Conservation (phyloP, 2,888 invertebrate genomes). For the Galeopsomyia nigrocyanea region DNA sequence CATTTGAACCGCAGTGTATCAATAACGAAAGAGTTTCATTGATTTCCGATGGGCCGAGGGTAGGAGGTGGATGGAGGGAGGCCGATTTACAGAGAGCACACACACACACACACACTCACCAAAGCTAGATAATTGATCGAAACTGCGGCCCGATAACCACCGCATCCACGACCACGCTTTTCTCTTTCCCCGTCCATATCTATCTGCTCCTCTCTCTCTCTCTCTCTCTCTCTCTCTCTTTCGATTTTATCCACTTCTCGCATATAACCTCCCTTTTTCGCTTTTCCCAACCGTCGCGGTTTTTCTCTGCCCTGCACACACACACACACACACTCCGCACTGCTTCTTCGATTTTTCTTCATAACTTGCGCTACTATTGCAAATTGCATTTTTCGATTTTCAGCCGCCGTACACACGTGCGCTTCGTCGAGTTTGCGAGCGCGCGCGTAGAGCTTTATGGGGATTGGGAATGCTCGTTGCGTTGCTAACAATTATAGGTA, state of each 20-base stretch:
- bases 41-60: slow-evolving; percentile 60
- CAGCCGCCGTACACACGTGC: background rate
- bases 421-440: too few relatives aligned
- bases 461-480: too few relatives aligned
- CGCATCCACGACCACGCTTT: slow-evolving; percentile 46
- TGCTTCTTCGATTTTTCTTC: slow-evolving; percentile 30
- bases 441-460: too few relatives aligned
- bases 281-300: background rate
- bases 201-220: slow-evolving; percentile 18
- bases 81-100: slow-evolving; percentile 52
- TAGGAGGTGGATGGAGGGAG: slow-evolving; percentile 46
- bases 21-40: slow-evolving; percentile 65
- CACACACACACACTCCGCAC: too few relatives aligned
- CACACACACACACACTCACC: slow-evolving; percentile 23
- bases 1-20: slow-evolving; percentile 63
- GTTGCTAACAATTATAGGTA: too few relatives aligned
- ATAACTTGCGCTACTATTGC: slow-evolving; percentile 12
- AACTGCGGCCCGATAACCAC: slow-evolving; percentile 62
- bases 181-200: slow-evolving; percentile 26
- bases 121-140: slow-evolving; percentile 60
- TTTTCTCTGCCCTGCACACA: too few relatives aligned
- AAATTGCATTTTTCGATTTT: slow-evolving; percentile 31
- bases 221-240: slow-evolving; percentile 20
- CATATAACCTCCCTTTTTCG: background rate
- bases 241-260: background rate